Evolutionary conservation across 2,888 invertebrate species (phyloP).

Genomic region (Drosophila antonietae): DNA sequence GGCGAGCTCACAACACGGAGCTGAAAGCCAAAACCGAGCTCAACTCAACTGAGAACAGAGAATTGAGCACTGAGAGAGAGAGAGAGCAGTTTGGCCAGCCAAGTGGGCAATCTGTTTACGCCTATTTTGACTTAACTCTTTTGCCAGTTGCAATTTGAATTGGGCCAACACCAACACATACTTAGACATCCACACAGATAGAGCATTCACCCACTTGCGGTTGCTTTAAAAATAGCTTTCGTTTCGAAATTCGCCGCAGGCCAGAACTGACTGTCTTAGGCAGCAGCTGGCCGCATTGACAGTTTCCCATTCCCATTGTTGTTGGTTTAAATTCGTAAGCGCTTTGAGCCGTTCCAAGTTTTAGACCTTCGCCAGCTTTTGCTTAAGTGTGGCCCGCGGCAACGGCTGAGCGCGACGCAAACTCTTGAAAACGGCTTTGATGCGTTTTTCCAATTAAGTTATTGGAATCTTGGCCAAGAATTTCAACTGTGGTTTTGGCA

Average conservation of each 20-base stretch:
- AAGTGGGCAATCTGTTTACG: slow-evolving; percentile 63
- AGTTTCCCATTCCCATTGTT: slow-evolving; percentile 13
- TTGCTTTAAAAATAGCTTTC: slow-evolving; percentile 51
- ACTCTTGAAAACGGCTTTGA: slow-evolving; percentile 45
- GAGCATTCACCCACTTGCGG: slow-evolving; percentile 9
- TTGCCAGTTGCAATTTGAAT: slow-evolving; percentile 52
- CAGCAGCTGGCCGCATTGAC: slow-evolving; percentile 37
- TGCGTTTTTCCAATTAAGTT: slow-evolving; percentile 69
- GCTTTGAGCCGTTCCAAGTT: slow-evolving; percentile 34
- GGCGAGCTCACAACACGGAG: slow-evolving; percentile 29
- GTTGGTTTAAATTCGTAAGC: slow-evolving; percentile 27
- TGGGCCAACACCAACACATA: slow-evolving; percentile 13
- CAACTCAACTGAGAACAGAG: slow-evolving; percentile 2
- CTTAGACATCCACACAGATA: neutral
- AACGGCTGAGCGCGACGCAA: slow-evolving; percentile 12
- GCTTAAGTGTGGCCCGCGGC: slow-evolving; percentile 47
- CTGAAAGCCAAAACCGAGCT: slow-evolving; percentile 5
- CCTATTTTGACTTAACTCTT: slow-evolving; percentile 58
- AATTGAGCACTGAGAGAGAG: slow-evolving; percentile 1
- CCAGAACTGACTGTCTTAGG: slow-evolving; percentile 1
- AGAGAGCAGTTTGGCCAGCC: slow-evolving; percentile 22
- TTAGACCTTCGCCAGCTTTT: slow-evolving; percentile 19
- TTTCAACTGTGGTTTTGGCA: slow-evolving; percentile 39
- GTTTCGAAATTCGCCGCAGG: slow-evolving; percentile 48
- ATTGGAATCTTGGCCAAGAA: slow-evolving; percentile 51